These are phyloP conservation scores for Adelges cooleyi DNA, from an alignment of 1,140 invertebrate genomes.

Conservation along the genomic window DNA sequence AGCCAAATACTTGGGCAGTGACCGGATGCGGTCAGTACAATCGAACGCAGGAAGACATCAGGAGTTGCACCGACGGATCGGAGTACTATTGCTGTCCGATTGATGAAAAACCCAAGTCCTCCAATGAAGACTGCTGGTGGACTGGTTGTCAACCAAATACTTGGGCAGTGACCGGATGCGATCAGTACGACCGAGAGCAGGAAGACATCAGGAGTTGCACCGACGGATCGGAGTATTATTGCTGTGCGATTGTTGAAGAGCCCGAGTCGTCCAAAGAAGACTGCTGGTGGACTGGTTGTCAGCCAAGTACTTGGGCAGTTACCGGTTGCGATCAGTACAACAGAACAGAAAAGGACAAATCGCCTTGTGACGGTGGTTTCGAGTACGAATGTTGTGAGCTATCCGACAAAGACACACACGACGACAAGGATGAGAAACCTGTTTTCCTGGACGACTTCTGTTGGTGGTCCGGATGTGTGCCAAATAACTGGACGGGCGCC, in stretches of 20 bases:
- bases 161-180: too few species aligned
- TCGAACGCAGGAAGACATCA: too few species aligned
- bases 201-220: too few species aligned
- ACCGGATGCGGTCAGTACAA: too few species aligned
- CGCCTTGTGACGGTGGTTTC: slow-evolving; percentile 8
- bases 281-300: slow-evolving; percentile 23
- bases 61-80: too few species aligned
- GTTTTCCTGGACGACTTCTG: not conserved
- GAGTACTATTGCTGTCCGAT: too few species aligned
- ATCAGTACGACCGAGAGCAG: too few species aligned
- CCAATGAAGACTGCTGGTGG: slow-evolving; percentile 10
- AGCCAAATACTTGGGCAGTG: slow-evolving; percentile 23
- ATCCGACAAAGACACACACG: not conserved
- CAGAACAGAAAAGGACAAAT: not conserved
- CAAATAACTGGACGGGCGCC: not conserved
- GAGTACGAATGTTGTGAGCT: not conserved
- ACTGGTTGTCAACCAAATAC: slow-evolving; percentile 19
- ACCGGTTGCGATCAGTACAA: slow-evolving; percentile 20
- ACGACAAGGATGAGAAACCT: not conserved
- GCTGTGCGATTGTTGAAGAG: too few species aligned
- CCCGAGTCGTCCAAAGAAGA: too few species aligned
- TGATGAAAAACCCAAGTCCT: too few species aligned
- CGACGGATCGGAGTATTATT: too few species aligned
- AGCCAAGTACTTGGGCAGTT: slow-evolving; percentile 16
- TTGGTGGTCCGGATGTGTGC: not conserved